Percentiles rank a stretch among this genome's conserved stretches.
Conservation (phyloP, 1,140 invertebrate genomes). For the Leptopilina clavipes region DNA sequence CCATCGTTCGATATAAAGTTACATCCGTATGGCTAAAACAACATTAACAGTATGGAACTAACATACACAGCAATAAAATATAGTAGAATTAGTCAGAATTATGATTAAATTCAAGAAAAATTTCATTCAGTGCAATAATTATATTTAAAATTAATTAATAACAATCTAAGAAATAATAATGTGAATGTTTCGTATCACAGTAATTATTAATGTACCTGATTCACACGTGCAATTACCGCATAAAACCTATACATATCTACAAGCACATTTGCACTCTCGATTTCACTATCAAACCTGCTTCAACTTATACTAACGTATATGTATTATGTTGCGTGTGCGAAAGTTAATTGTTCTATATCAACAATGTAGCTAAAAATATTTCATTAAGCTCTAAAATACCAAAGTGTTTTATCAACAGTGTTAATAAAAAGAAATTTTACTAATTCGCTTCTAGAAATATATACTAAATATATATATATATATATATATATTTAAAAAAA, state of each 20-base stretch:
- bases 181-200: not conserved
- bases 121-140: no score
- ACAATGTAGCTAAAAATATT: conserved; percentile 48
- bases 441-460: no score
- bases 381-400: not conserved
- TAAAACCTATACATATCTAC: conserved; percentile 23
- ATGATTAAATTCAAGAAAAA: no score
- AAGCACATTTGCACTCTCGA: conserved; percentile 45
- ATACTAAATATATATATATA: no score
- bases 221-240: conserved; percentile 18
- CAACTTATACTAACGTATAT: not conserved
- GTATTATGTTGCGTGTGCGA: conserved; percentile 47
- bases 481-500: no score
- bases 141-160: conserved; percentile 1
- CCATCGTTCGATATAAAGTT: no score
- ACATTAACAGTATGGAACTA: no score
- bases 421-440: not conserved
- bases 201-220: not conserved
- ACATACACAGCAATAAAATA: no score
- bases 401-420: not conserved
- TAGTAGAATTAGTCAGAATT: no score
- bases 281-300: conserved; percentile 47
- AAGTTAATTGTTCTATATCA: conserved; percentile 50
- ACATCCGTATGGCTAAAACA: no score
- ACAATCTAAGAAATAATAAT: not conserved